These are phyloP conservation scores for Gobionotothen gibberifrons DNA, from an alignment of 2,797 vertebrate species.

Conservation along the genomic window DNA sequence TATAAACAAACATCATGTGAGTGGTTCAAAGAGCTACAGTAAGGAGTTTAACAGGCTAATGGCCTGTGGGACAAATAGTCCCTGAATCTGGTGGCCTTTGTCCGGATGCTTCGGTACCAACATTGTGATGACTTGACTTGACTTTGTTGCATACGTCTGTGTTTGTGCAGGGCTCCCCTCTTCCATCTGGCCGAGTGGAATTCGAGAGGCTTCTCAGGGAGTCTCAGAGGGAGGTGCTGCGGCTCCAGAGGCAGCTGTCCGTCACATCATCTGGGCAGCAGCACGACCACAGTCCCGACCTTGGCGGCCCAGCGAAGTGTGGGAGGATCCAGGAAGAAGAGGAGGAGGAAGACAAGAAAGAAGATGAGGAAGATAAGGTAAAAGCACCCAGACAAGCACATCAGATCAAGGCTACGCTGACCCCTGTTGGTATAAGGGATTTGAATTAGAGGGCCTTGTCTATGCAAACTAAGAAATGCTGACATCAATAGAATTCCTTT, in stretches of 20 bases:
- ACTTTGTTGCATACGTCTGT: slow-evolving; percentile 2
- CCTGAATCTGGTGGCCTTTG: too few relatives aligned
- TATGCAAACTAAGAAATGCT: slow-evolving; percentile 11
- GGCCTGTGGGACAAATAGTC: too few relatives aligned
- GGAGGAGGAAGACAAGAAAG: slow-evolving; percentile 14
- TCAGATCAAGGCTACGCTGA: slow-evolving; percentile 22
- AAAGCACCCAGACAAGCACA: slow-evolving; percentile 17
- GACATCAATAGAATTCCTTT: not conserved
- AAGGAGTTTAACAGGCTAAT: too few relatives aligned
- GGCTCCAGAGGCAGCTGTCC: slow-evolving; percentile 95
- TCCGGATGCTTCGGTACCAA: not conserved
- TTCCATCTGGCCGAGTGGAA: slow-evolving; percentile 80
- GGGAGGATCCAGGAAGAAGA: slow-evolving; percentile 34
- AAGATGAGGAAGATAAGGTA: slow-evolving; percentile 68
- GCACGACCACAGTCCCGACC: slow-evolving; percentile 35
- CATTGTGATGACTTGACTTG: not conserved
- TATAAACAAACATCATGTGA: too few relatives aligned
- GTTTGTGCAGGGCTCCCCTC: slow-evolving; percentile 74
- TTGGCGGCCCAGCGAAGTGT: slow-evolving; percentile 23
- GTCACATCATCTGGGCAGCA: slow-evolving; percentile 80
- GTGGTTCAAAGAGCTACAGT: too few relatives aligned
- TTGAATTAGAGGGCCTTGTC: not conserved
- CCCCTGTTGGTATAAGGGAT: slow-evolving; percentile 43
- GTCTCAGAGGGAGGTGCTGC: slow-evolving; percentile 95
- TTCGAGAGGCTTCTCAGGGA: slow-evolving; percentile 92